Evolutionary conservation across 1,140 invertebrate genomes (phyloP), one percentile per base, ranked within the genome.

Genomic region (Aphelenchoides fujianensis): DNA sequence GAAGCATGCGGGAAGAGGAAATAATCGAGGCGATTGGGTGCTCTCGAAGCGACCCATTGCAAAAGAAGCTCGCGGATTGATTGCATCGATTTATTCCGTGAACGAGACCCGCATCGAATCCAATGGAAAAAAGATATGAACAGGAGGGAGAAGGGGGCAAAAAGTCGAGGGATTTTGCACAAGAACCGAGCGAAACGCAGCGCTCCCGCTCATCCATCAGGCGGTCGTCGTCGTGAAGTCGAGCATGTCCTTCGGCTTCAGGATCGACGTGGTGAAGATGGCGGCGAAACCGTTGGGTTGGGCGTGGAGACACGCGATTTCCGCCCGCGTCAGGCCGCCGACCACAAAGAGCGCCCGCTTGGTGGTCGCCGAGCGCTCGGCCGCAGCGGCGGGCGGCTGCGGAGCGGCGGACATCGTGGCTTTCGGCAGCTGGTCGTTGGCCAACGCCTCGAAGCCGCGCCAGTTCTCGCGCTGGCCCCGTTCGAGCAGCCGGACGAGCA

Each of bases 401-500:
- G 36, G 63, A 19, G n/a, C 32, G 16, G 23, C 31, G 32, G 34
- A 5, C 5, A 30, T 5, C 5, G 5, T 19, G 28, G 5, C 19
- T 16, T 48, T 48, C 41, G 12, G 12, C 5, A 59, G 19, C 5
- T 19, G 55, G 5, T 23, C 23, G 55, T 59, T 59, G 28, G 19
- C 19, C 5, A 30, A 19, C 5, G 19, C 53, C 53, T 66, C 32
- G 31, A 66, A 66, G 19, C 2, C 36, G 37, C 53, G 37, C 63
- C 63, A 66, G 34, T 16, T 30, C n/a, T 66, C 63, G 16, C 63
- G 63, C 27, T 19, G 31, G 12, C 32, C 32, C 2, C 31, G 31
- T 66, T 66, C 63, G 1, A 66, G 31, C 12, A 55, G 23, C 12
- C 63, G 31, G 30, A 66, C 63, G 36, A 66, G n/a, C 36, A 66